These are phyloP conservation scores for Psophia crepitans DNA, from an alignment of 2,113 vertebrate genomes.

Conservation along the genomic window DNA sequence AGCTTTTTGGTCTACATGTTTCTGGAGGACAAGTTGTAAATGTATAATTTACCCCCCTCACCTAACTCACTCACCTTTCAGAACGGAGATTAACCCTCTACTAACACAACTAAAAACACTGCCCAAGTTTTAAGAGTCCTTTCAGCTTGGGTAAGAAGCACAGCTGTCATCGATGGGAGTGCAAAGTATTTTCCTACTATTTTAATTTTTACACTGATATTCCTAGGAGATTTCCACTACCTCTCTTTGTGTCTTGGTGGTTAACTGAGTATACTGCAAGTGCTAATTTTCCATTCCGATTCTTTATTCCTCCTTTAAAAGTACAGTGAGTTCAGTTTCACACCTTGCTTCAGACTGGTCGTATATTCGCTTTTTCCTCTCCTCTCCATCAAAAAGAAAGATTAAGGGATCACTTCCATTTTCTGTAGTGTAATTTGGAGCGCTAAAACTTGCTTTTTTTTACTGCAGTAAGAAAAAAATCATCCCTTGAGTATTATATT, in stretches of 20 bases:
- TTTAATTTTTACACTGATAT: not conserved
- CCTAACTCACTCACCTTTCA: not conserved
- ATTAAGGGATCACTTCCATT: not conserved
- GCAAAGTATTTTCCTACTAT: not conserved
- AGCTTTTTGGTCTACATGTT: not conserved
- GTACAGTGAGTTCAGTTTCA: not conserved
- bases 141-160: not conserved
- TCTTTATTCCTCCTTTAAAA: not conserved
- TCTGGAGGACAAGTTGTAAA: not conserved
- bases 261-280: not conserved
- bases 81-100: not conserved
- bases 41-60: not conserved
- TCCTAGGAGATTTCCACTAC: not conserved
- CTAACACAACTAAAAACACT: fast-evolving
- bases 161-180: not conserved
- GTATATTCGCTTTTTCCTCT: not conserved
- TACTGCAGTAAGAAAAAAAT: not conserved
- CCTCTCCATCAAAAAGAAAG: not conserved
- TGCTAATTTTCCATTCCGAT: not conserved
- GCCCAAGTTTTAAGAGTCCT: not conserved
- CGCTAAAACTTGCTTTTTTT: not conserved
- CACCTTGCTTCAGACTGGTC: not conserved
- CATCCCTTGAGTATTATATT: not conserved
- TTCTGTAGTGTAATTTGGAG: not conserved
- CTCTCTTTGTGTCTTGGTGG: no score